Evolutionary conservation across 2,113 vertebrate genomes (phyloP), one percentile per base, ranked within the genome.

Genomic region (Osmerus mordax): DNA sequence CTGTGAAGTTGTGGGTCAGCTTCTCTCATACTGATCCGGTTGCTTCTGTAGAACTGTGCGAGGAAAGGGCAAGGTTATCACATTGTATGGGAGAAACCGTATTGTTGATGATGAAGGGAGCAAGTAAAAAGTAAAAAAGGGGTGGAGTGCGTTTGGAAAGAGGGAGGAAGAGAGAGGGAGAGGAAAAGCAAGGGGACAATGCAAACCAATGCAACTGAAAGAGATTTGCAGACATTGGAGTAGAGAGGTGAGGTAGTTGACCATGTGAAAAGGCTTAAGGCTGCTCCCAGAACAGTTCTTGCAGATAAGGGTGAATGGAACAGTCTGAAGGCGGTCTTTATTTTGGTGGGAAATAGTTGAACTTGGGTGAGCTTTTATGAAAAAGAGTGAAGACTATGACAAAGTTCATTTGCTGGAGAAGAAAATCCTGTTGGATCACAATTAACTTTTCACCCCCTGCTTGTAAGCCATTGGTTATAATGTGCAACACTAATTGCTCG

Each of bases 21-120:
- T 84, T 78, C 79, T 87, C 86, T 86, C 86, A 87, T 78, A 82
- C 3, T 47, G 84, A 87, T 87, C 79, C 14, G 66, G 74, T 87
- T 83, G 55, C 86, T 67, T 67, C 32, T 32, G 65, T 3, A 14
- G 19, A 69, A 69, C 69, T 51, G 19, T 29, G 54, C 2, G 23
- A 56, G 32, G 60, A 11, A 23, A 15, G 28, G 29, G 62, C 18
- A 21, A 28, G 29, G 63, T 56, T 55, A 62, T 67, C 56, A 6
- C 23, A 62, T 81, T 47, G 62, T 62, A 21, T 25, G 54, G 65
- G 66, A 75, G 69, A 69, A 28, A 13, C 67, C 14, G 63, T 56
- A 19, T 65, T 73, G 67, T 75, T 59, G 53, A 52, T 15, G 4
- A 3, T n/a, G 25, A 2, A 11, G n/a, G 18, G 54, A 16, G 6